These are phyloP conservation scores for Machaerirhynchus nigripectus DNA, from an alignment of 2,113 vertebrate genomes.

Conservation along the genomic window DNA sequence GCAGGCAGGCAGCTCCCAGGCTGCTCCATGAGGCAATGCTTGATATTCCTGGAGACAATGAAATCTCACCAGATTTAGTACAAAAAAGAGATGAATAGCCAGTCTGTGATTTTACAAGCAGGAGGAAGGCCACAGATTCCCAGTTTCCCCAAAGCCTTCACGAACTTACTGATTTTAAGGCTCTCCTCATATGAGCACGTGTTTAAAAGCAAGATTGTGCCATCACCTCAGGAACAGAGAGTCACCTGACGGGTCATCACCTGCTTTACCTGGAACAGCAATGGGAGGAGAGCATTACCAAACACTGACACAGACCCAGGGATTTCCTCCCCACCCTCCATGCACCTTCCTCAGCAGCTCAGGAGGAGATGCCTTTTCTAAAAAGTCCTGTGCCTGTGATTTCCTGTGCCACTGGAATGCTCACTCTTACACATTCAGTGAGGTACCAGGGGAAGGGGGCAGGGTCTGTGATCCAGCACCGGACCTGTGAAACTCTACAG, in stretches of 20 bases:
- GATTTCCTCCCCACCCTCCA: neutral
- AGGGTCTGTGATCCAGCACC: neutral
- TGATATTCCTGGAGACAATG: neutral
- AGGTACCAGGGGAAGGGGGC: neutral
- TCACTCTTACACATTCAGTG: neutral
- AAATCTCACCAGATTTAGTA: neutral
- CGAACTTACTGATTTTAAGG: neutral
- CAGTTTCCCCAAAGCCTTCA: neutral
- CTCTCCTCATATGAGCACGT: neutral
- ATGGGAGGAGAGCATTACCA: neutral
- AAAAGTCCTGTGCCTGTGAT: neutral
- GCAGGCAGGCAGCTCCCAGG: neutral
- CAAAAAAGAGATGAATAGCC: neutral
- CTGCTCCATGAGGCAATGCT: neutral
- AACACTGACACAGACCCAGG: neutral
- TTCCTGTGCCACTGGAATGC: accelerated
- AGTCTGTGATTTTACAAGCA: neutral
- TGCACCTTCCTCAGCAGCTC: neutral
- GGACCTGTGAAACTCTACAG: neutral
- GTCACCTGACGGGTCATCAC: neutral
- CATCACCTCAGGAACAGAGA: neutral
- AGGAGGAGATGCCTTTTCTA: neutral
- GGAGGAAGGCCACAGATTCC: neutral
- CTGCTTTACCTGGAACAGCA: neutral
- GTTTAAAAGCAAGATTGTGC: neutral